Evolutionary conservation across 2,888 invertebrate genomes (phyloP).

Genomic region (Polydrusus cervinus): DNA sequence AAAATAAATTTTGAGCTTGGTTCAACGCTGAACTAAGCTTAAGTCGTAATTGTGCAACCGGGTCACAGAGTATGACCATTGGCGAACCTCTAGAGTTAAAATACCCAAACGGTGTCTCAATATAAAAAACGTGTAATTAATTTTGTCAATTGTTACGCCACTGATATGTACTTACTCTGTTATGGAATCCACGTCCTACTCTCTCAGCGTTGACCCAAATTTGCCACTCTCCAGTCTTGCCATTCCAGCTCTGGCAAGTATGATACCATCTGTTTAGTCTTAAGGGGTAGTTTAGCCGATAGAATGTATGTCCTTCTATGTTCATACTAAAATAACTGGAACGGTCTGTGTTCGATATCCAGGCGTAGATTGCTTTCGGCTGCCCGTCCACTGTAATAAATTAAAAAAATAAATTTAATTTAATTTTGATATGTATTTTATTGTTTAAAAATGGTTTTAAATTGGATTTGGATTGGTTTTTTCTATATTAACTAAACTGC

Average conservation of each 20-base stretch:
- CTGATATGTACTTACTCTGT: conserved; percentile 78
- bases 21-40: too few relatives aligned
- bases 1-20: too few relatives aligned
- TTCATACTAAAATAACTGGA: conserved; percentile 89
- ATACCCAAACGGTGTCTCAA: too few relatives aligned
- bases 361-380: conserved; percentile 82
- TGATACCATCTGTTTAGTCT: conserved; percentile 87
- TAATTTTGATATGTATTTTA: neutral
- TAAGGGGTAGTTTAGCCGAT: conserved; percentile 82
- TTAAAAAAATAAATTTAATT: neutral
- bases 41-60: too few relatives aligned
- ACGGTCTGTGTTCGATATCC: conserved; percentile 86
- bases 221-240: conserved; percentile 92
- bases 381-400: conserved; percentile 79
- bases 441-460: too few relatives aligned
- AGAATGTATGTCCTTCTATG: conserved; percentile 87
- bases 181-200: conserved; percentile 90
- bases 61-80: too few relatives aligned
- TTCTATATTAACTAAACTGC: too few relatives aligned
- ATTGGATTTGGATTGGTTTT: too few relatives aligned
- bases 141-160: neutral
- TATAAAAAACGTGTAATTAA: too few relatives aligned
- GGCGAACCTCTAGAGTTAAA: too few relatives aligned
- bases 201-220: conserved; percentile 90
- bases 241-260: conserved; percentile 91